Conservation (phyloP, 2,888 invertebrate genomes). For the Caenorhabditis macrosperma region DNA sequence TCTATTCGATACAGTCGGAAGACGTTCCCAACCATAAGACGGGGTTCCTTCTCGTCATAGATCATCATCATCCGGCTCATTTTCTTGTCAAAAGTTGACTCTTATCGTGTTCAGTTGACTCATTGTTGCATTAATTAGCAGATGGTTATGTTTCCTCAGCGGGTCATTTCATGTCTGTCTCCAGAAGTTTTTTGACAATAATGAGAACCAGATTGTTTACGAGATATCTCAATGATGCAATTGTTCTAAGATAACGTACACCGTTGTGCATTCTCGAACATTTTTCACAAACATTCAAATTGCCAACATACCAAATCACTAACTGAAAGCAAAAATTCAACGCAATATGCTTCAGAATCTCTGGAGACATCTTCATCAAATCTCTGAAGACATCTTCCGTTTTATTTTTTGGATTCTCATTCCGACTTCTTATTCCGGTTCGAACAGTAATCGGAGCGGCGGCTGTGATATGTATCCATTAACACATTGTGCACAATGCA, state of each 20-base stretch:
- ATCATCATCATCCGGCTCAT: slow-evolving; percentile 6
- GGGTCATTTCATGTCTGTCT: background rate
- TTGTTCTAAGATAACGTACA: background rate
- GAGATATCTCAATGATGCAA: background rate
- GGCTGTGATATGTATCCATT: slow-evolving; percentile 44
- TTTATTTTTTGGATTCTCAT: background rate
- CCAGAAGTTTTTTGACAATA: background rate
- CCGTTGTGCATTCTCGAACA: too few relatives aligned
- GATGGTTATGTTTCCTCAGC: background rate
- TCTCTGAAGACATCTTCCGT: too few relatives aligned
- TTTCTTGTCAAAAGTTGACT: slow-evolving; percentile 39
- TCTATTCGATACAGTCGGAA: slow-evolving; percentile 40
- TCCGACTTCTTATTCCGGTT: slow-evolving; percentile 1
- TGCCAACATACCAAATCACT: too few relatives aligned
- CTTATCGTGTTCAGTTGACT: background rate
- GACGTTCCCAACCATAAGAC: background rate
- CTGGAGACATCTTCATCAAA: too few relatives aligned
- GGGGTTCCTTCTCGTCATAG: background rate
- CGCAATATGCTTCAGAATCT: too few relatives aligned
- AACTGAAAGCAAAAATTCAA: too few relatives aligned
- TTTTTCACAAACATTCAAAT: too few relatives aligned
- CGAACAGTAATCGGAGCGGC: background rate
- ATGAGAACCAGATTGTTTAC: background rate
- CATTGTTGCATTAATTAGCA: slow-evolving; percentile 12
- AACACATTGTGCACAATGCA: slow-evolving; percentile 47